phyloP scores from a whole-genome alignment of 2,113 vertebrate genomes.

The Thalassarche chlororhynchos region DNA sequence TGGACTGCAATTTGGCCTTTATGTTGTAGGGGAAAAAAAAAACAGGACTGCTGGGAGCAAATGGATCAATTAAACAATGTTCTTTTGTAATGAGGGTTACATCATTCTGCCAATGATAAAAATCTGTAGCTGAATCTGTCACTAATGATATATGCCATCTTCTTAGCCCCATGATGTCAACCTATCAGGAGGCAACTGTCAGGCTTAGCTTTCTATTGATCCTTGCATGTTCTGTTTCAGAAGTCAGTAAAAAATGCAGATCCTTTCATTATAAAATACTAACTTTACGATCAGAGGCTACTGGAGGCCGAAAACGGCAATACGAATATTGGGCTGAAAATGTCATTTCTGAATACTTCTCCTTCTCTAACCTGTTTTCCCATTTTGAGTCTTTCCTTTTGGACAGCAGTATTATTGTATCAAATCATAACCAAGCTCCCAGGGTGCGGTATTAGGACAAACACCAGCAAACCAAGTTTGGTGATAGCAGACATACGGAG shows the following conservation, averaged over 20 bases:
- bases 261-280: neutral
- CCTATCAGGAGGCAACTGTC: neutral
- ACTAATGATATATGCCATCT: neutral
- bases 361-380: neutral
- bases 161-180: neutral
- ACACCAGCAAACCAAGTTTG: neutral
- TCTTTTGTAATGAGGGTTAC: constrained; percentile 39
- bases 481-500: neutral
- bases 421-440: neutral
- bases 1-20: constrained; percentile 19
- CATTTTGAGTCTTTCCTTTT: neutral
- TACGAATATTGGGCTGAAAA: neutral
- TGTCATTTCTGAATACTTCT: neutral
- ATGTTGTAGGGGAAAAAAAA: neutral
- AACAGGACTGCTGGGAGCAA: neutral
- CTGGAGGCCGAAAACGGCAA: neutral
- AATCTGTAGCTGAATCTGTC: neutral
- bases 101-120: constrained; percentile 18
- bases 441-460: neutral
- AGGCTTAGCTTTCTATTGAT: neutral
- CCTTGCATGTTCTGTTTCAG: neutral
- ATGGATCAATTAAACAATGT: constrained; percentile 46
- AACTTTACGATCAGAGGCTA: neutral
- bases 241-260: neutral
- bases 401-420: neutral